Conservation (phyloP, 1,140 invertebrate genomes). For the Rhagoletis zephyria region DNA sequence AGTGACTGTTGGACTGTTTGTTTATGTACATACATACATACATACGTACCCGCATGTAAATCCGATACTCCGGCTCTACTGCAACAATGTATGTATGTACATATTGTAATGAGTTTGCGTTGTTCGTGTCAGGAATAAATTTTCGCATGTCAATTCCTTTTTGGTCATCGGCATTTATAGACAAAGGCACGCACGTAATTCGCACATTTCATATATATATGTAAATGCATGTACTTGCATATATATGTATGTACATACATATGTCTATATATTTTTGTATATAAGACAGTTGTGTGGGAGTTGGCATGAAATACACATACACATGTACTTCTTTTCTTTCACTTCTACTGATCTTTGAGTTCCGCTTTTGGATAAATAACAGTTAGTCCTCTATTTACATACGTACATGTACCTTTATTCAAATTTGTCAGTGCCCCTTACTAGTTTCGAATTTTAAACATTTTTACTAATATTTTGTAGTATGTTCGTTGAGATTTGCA, state of each 20-base stretch:
- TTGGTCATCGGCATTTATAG: background rate
- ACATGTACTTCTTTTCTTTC: no score
- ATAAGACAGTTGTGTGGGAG: no score
- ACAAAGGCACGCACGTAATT: background rate
- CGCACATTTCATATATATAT: background rate
- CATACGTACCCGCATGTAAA: background rate
- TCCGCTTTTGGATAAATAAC: no score
- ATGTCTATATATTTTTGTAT: background rate
- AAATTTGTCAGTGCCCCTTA: no score
- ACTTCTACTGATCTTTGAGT: no score
- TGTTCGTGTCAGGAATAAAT: background rate
- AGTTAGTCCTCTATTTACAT: no score
- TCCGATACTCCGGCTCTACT: background rate
- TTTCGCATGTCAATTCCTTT: conserved; percentile 1
- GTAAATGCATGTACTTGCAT: background rate
- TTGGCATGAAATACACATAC: no score
- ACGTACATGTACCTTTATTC: no score
- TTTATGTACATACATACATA: no score
- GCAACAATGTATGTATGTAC: background rate
- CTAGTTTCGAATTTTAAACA: no score
- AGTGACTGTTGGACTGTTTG: background rate
- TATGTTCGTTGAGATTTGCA: no score
- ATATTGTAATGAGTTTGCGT: background rate
- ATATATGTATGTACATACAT: background rate
- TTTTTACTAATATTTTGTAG: no score